phyloP scores from a whole-genome alignment of 2,797 vertebrate genomes.

The Oceanodroma leucorhoa region DNA sequence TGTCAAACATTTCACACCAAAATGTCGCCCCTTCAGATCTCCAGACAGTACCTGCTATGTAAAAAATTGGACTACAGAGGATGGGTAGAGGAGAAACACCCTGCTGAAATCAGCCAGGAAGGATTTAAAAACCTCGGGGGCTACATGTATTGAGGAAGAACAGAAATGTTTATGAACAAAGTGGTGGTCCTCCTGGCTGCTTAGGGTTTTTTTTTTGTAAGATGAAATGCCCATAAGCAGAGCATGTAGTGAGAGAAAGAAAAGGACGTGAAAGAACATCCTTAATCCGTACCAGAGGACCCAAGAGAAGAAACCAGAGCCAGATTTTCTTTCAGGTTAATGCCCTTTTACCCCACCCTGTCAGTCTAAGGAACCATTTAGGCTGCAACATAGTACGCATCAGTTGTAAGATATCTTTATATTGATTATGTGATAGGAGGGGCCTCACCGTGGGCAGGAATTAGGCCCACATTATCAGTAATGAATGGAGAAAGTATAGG shows the following conservation, averaged over 20 bases:
- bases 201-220: background rate
- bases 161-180: background rate
- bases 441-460: background rate
- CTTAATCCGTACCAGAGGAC: background rate
- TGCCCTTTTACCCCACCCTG: background rate
- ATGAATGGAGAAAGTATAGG: background rate
- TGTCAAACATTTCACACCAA: background rate
- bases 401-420: background rate
- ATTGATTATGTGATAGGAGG: rapidly evolving
- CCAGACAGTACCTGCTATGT: background rate
- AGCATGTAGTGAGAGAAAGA: background rate
- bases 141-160: background rate
- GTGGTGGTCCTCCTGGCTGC: background rate
- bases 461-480: background rate
- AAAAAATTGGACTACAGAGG: background rate
- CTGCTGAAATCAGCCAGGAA: background rate
- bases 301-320: background rate
- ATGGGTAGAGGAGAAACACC: background rate
- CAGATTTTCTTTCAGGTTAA: background rate
- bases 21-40: background rate
- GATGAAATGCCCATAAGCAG: background rate
- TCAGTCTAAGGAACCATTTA: background rate
- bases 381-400: background rate
- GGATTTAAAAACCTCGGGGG: background rate
- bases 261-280: background rate